Conservation (phyloP, 2,888 invertebrate genomes). For the Eristalis arbustorum region DNA sequence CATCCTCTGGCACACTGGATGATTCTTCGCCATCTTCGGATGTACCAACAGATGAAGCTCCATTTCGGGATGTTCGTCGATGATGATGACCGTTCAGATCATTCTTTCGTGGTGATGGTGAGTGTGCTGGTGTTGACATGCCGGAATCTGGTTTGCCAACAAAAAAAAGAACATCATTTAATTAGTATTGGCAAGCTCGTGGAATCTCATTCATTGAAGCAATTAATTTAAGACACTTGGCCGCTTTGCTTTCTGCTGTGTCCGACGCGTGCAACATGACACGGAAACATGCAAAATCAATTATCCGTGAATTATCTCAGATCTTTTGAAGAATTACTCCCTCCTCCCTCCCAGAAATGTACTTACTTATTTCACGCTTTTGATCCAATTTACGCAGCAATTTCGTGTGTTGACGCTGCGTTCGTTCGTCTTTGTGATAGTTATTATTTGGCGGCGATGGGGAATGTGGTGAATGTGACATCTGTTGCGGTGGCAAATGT, state of each 20-base stretch:
- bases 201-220: too few relatives aligned
- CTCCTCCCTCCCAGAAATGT: neutral
- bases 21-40: constrained; percentile 90
- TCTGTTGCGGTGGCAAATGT: constrained; percentile 79
- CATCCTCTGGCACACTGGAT: constrained; percentile 87
- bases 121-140: constrained; percentile 82
- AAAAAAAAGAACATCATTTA: neutral
- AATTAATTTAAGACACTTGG: too few relatives aligned
- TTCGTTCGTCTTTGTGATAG: constrained; percentile 90
- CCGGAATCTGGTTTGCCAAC: constrained; percentile 75
- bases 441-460: constrained; percentile 84
- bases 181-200: too few relatives aligned
- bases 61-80: constrained; percentile 77
- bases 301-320: neutral
- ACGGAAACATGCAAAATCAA: neutral
- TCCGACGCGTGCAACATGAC: neutral
- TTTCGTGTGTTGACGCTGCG: constrained; percentile 89
- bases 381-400: constrained; percentile 88
- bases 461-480: constrained; percentile 86
- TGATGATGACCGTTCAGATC: constrained; percentile 81
- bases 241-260: too few relatives aligned
- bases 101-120: constrained; percentile 86
- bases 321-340: neutral
- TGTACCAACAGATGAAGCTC: constrained; percentile 83
- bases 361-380: constrained; percentile 83